Base-by-base conservation (phyloP, 2,888 invertebrate genomes). In the Tinea semifulvella region DNA sequence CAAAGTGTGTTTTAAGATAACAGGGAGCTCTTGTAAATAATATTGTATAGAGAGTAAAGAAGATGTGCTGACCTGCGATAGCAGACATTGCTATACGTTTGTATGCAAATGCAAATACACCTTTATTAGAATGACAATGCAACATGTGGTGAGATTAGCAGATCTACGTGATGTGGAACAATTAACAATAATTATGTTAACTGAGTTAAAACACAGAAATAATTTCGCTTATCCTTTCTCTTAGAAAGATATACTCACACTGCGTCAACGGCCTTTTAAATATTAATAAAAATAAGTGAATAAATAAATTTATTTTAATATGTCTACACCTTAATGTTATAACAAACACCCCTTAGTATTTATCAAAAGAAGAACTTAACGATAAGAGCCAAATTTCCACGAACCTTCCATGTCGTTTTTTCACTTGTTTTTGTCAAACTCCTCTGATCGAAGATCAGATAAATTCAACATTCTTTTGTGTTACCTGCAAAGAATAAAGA, bases 401-500 rank as follows among this genome's bases (percentile, higher is more conserved):
- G 40, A 40, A 40, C 40, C 38, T 40, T 11, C 11, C 14, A n/a
- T 16, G 16, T 40, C 22, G 22, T 14, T 11, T 10, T 31, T 22
- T 20, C 22, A 7, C 22, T n/a, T 13, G n/a, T 40, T 39, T 40
- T 40, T 19, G 16, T 38, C 38, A 38, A 11, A 19, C 17, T 17
- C 18, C 38, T 38, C 22, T 19, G 40, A 40, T 40, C 22, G 40
- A 5, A 13, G 17, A 10, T 8, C 40, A 2, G 22, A 40, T 40
- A 40, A 38, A 22, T 40, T 11, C 20, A 40, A 40, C 36, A 16
- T 22, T 14, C 22, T 13, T 22, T 40, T 40, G 20, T 40, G 22
- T 40, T 40, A 40, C 40, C 40, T 40, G 40, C n/a, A 40, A 40
- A 20, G 22, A 40, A 22, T 22, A 40, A 40, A 36, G n/a, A 18